Conservation (phyloP, 2,113 vertebrate species). For the Propithecus coquereli region DNA sequence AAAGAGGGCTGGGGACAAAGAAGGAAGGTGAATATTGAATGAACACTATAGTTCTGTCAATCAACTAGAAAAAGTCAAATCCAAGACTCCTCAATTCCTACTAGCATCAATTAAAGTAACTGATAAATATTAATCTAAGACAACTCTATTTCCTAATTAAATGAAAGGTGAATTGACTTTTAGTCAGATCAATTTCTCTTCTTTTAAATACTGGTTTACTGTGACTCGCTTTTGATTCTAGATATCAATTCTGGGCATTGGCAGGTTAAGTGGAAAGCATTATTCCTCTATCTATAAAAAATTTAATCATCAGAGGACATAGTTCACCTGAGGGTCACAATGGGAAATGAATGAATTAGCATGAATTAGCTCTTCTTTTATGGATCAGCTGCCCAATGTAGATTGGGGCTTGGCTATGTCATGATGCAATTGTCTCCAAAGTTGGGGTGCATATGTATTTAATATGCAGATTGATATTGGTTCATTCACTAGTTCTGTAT, state of each 20-base stretch:
- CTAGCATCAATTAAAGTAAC: neutral
- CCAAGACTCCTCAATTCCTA: neutral
- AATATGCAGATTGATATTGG: neutral
- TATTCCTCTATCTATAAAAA: neutral
- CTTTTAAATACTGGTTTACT: neutral
- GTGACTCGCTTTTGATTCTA: neutral
- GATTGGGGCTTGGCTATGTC: neutral
- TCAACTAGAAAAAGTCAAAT: neutral
- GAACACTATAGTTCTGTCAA: neutral
- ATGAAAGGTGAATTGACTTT: neutral
- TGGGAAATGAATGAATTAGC: neutral
- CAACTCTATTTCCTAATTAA: conserved; percentile 1
- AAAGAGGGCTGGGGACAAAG: neutral
- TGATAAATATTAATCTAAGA: neutral
- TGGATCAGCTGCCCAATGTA: neutral
- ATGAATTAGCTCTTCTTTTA: neutral
- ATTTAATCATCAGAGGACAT: neutral
- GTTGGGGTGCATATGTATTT: neutral
- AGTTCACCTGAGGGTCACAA: neutral
- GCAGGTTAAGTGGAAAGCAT: neutral
- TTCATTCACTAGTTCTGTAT: neutral
- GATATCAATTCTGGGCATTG: neutral
- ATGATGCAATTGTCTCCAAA: neutral
- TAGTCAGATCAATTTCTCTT: neutral
- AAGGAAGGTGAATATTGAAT: neutral